phyloP scores from a whole-genome alignment of 2,113 vertebrate species.

The Ctenodactylus gundi region DNA sequence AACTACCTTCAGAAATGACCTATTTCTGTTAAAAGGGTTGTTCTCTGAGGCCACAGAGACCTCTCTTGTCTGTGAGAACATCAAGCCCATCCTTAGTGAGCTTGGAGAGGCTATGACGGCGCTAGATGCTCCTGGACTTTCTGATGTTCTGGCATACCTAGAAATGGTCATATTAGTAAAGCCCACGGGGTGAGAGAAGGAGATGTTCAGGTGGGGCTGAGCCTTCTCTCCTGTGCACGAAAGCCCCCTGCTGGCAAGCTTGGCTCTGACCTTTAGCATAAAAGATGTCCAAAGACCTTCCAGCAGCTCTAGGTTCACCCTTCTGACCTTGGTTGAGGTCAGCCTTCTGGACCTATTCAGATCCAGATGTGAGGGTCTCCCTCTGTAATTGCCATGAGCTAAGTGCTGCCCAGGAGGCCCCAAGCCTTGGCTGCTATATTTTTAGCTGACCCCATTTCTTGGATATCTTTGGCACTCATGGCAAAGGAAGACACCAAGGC shows the following conservation, averaged over 20 bases:
- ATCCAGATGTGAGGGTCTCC: fast-evolving
- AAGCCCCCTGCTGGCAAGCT: neutral
- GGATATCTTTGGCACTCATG: neutral
- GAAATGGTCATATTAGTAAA: neutral
- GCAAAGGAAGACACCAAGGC: neutral
- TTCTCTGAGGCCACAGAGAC: neutral
- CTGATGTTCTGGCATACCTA: fast-evolving
- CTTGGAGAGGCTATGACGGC: fast-evolving
- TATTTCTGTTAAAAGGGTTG: neutral
- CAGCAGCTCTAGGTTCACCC: fast-evolving
- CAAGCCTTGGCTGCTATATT: fast-evolving
- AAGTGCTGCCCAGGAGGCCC: neutral
- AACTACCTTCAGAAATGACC: neutral
- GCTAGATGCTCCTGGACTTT: fast-evolving
- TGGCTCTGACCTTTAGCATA: fast-evolving
- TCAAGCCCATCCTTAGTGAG: fast-evolving
- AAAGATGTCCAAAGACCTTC: neutral
- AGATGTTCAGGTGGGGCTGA: neutral
- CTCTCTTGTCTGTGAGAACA: fast-evolving
- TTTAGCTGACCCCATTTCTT: neutral
- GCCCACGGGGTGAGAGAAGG: neutral
- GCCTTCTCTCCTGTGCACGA: neutral
- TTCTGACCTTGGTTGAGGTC: neutral
- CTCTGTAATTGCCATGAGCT: fast-evolving
- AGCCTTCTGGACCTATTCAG: neutral